Percentiles rank a stretch among this genome's conserved stretches.
These are phyloP conservation scores for Struthio camelus DNA, from an alignment of 2,113 vertebrate genomes.

Conservation along the genomic window DNA sequence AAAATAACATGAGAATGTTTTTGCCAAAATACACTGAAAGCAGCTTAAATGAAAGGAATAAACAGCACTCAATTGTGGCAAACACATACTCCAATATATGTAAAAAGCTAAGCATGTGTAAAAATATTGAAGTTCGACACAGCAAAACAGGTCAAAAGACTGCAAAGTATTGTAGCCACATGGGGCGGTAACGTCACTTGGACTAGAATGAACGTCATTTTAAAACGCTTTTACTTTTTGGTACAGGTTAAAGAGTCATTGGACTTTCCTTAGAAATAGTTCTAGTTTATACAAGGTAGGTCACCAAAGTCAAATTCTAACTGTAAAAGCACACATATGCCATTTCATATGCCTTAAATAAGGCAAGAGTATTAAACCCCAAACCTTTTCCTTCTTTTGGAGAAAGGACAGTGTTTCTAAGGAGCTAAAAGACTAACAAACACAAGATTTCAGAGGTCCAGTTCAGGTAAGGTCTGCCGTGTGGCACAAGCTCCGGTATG, in stretches of 20 bases:
- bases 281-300: neutral
- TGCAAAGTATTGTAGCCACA: neutral
- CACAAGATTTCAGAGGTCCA: neutral
- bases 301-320: neutral
- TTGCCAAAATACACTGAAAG: constrained; percentile 16
- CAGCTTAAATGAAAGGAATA: constrained; percentile 22
- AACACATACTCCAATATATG: neutral
- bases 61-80: neutral
- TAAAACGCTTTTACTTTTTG: neutral
- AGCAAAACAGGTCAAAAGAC: neutral
- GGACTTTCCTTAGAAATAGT: neutral
- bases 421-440: neutral
- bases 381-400: neutral
- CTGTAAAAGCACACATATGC: neutral
- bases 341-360: neutral
- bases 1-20: neutral
- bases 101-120: neutral
- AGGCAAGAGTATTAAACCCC: neutral
- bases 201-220: neutral
- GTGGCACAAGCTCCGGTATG: neutral
- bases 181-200: neutral
- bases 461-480: neutral
- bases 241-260: neutral
- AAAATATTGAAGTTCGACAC: neutral
- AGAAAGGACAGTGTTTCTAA: neutral